Evolutionary conservation across 2,797 vertebrate genomes (phyloP).

Genomic region (Peromyscus attwateri): DNA sequence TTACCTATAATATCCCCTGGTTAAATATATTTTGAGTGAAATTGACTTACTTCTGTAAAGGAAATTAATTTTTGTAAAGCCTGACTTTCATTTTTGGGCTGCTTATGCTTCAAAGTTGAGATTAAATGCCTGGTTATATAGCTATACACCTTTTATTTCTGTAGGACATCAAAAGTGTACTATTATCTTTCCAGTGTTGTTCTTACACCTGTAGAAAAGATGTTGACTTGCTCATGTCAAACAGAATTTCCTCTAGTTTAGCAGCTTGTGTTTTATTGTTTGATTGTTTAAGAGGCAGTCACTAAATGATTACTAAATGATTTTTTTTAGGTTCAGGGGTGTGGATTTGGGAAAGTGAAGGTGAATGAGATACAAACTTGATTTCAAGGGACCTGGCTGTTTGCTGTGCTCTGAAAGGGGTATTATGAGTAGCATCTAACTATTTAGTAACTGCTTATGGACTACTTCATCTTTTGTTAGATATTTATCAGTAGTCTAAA

Average conservation of each 20-base stretch:
- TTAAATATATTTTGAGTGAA: background rate
- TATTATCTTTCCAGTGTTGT: background rate
- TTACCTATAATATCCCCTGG: background rate
- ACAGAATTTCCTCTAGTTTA: constrained; percentile 39
- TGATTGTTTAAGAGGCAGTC: constrained; percentile 9
- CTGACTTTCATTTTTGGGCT: background rate
- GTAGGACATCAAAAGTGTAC: background rate
- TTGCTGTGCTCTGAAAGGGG: background rate
- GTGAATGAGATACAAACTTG: background rate
- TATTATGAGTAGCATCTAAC: background rate
- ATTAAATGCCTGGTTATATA: background rate
- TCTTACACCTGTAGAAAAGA: background rate
- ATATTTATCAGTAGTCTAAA: background rate
- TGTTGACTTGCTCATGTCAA: background rate
- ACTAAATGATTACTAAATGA: constrained; percentile 20
- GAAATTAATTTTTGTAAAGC: constrained; percentile 19
- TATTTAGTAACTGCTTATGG: constrained; percentile 13
- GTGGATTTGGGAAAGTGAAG: background rate
- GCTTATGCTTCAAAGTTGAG: constrained; percentile 33
- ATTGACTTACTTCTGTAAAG: constrained; percentile 31
- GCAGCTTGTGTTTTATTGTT: background rate
- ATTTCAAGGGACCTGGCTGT: background rate
- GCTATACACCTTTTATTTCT: constrained; percentile 18
- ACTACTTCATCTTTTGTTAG: background rate
- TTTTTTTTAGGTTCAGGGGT: constrained; percentile 26